Base-by-base conservation (phyloP, 2,888 invertebrate genomes). In the Pristionchus fissidentatus region DNA sequence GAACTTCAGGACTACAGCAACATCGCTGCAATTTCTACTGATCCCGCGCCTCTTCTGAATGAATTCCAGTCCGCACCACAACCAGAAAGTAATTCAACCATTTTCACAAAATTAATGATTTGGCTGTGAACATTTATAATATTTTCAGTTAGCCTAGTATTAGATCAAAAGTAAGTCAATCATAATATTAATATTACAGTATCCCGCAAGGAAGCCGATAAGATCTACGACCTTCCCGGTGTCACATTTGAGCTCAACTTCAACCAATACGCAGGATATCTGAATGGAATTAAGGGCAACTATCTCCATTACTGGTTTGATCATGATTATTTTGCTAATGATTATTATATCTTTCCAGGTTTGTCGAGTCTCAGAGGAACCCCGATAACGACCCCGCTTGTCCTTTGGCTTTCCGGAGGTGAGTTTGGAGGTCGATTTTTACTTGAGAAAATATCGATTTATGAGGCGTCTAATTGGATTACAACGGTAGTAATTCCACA, bases 181-280 rank as follows among this genome's bases (percentile, higher is more conserved):
- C 35, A 26, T 10, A n/a, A n/a, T n/a, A 29, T 38, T 35, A 35
- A 19, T 15, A 73, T 52, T 86, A 73, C 80, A 88, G 88, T 85
- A 62, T 87, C 88, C 35, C 83, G 89, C 13, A 88, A 88, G 70
- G 87, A 88, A 84, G 87, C 87, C 22, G 89, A 89, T 80, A 84
- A 87, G 15, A 83, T 88, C 35, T 88, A 85, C 85, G 85, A 83
- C 52, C 84, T 89, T n/a, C 89, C 89, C 1, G 90, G 90, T 55
- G 62, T 90, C n/a, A 89, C 89, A 13, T 90, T 89, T 80, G 85
- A 87, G 62, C 83, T 87, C 22, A 89, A 87, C 78, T 93, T 93
- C 92, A 92, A 92, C 84, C 93, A 93, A 66, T 93, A 93, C 86
- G 93, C 93, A 4, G 93, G 93, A 19, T 93, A 89, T 70, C 84